phyloP scores from a whole-genome alignment of 2,113 vertebrate genomes.

The Centrocercus urophasianus region DNA sequence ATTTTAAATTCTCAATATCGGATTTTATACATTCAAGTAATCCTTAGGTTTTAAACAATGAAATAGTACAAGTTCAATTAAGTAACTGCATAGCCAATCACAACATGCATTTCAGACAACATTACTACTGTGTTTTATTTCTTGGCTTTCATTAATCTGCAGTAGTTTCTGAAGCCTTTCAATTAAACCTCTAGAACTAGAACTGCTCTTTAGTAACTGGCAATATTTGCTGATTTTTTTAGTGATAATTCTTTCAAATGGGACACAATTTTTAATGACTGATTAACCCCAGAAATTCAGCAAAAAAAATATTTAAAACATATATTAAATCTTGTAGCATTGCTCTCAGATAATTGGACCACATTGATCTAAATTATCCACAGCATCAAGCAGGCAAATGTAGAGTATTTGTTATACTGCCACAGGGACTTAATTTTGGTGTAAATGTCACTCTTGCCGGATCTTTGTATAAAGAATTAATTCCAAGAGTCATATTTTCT shows the following conservation, averaged over 20 bases:
- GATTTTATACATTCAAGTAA: neutral
- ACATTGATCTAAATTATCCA: constrained; percentile 75
- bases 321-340: constrained; percentile 49
- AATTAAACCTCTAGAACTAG: neutral
- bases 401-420: constrained; percentile 67
- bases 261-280: constrained; percentile 21
- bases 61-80: neutral
- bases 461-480: constrained; percentile 80
- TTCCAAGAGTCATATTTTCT: constrained; percentile 80
- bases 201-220: neutral
- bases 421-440: constrained; percentile 75
- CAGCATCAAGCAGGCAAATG: constrained; percentile 75
- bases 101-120: neutral
- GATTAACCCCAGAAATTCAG: constrained; percentile 73
- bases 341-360: constrained; percentile 72
- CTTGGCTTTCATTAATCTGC: neutral
- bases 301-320: constrained; percentile 64
- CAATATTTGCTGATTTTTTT: neutral
- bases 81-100: neutral
- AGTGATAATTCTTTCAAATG: neutral
- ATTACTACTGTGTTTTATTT: neutral
- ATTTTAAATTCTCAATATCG: neutral
- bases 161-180: neutral
- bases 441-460: constrained; percentile 78
- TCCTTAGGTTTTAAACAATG: neutral